Conservation (phyloP, 2,113 vertebrate genomes). For the Taxidea taxus region DNA sequence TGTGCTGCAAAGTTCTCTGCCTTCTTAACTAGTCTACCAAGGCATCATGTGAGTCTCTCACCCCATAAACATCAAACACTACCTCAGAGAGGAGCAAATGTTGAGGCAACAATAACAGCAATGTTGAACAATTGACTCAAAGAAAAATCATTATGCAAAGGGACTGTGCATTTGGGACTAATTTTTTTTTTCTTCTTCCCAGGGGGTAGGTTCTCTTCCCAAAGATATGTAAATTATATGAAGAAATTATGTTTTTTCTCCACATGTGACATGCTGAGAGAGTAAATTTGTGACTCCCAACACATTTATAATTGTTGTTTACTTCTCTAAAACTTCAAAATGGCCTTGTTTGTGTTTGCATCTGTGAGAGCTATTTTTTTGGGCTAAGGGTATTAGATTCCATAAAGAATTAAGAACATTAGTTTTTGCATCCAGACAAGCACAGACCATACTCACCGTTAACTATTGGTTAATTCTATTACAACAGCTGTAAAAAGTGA, state of each 20-base stretch:
- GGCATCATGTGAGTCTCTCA: neutral
- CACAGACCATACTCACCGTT: neutral
- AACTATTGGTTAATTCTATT: neutral
- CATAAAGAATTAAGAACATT: neutral
- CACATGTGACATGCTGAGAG: neutral
- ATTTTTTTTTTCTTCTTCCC: neutral
- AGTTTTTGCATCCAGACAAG: neutral
- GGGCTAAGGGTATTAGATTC: neutral
- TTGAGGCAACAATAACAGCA: neutral
- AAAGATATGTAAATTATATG: neutral
- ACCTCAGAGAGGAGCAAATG: neutral
- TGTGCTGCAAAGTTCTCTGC: neutral
- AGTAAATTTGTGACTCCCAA: neutral
- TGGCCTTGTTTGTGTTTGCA: neutral
- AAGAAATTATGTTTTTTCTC: neutral
- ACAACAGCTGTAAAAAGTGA: neutral
- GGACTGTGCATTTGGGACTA: neutral
- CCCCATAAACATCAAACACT: neutral
- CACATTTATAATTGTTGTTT: neutral
- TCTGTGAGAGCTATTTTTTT: neutral
- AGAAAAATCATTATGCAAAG: neutral
- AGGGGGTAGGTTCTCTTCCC: neutral
- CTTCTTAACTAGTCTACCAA: neutral
- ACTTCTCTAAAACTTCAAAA: neutral
- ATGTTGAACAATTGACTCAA: neutral